Conservation (phyloP, 2,113 vertebrate species). For the Sylvilagus bachmani region DNA sequence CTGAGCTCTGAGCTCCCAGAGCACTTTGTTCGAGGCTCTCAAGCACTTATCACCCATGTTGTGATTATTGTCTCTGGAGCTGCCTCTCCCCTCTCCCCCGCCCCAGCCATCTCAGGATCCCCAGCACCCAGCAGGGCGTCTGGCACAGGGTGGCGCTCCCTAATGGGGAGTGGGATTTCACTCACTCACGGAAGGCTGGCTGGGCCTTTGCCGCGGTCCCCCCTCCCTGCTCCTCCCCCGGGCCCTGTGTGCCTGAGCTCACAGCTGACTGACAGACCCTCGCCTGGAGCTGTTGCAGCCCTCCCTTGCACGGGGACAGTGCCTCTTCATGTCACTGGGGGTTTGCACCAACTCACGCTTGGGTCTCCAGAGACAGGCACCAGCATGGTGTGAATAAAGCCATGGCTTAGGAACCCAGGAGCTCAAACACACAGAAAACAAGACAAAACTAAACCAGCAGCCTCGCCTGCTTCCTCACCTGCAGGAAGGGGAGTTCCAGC, state of each 20-base stretch:
- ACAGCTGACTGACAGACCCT: background rate
- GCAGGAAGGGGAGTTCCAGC: slow-evolving; percentile 68
- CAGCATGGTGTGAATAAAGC: slow-evolving; percentile 9
- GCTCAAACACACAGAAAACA: background rate
- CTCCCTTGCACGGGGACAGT: slow-evolving; percentile 26
- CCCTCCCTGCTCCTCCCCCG: background rate
- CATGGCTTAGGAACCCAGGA: slow-evolving; percentile 66
- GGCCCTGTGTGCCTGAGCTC: background rate
- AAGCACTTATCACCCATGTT: slow-evolving; percentile 73
- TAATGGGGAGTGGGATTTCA: slow-evolving; percentile 26
- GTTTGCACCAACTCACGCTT: slow-evolving; percentile 33
- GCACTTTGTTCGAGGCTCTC: slow-evolving; percentile 72
- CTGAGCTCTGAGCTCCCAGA: slow-evolving; percentile 73
- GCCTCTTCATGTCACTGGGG: background rate
- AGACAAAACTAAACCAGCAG: slow-evolving; percentile 45
- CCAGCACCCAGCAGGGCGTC: slow-evolving; percentile 32
- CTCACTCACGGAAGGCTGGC: slow-evolving; percentile 12
- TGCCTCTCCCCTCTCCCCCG: background rate
- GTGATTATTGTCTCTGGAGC: slow-evolving; percentile 65
- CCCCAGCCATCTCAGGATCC: slow-evolving; percentile 31
- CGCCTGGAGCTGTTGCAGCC: accelerated
- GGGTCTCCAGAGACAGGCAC: slow-evolving; percentile 56
- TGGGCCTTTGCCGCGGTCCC: background rate
- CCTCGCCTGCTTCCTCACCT: slow-evolving; percentile 63
- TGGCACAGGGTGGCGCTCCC: slow-evolving; percentile 59